These are phyloP conservation scores for Lutjanus argentimaculatus DNA, from an alignment of 2,797 vertebrate genomes.

Conservation along the genomic window DNA sequence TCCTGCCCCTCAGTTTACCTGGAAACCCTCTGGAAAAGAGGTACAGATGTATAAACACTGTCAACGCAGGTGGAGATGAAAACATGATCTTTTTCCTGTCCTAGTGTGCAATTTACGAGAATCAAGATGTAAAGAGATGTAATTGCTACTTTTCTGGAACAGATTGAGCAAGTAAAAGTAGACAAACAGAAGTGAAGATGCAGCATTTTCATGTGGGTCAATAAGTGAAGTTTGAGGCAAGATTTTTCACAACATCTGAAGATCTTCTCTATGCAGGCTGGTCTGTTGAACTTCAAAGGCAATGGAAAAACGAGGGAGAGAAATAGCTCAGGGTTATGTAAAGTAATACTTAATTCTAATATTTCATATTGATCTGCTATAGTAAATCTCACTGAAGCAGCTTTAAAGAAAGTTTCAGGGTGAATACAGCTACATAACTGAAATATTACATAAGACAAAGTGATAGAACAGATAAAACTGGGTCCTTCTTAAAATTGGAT, in stretches of 20 bases:
- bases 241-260: slow-evolving; percentile 11
- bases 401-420: slow-evolving; percentile 31
- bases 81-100: slow-evolving; percentile 1
- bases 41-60: slow-evolving; percentile 70
- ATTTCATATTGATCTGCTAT: slow-evolving; percentile 25
- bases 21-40: slow-evolving; percentile 87
- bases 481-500: slow-evolving; percentile 20
- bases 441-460: slow-evolving; percentile 28
- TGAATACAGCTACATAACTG: slow-evolving; percentile 19
- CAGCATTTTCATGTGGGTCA: slow-evolving; percentile 26
- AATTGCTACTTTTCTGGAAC: slow-evolving; percentile 5
- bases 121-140: slow-evolving; percentile 13
- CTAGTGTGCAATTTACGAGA: background rate
- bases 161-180: background rate
- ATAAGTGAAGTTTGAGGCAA: slow-evolving; percentile 26
- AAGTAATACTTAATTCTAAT: slow-evolving; percentile 39
- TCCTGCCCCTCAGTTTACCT: slow-evolving; percentile 88
- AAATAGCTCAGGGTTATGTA: background rate
- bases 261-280: slow-evolving; percentile 14
- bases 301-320: background rate
- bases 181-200: background rate
- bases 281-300: slow-evolving; percentile 52
- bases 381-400: slow-evolving; percentile 19
- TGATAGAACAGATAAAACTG: slow-evolving; percentile 30
- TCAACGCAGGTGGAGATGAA: background rate